Evolutionary conservation across 1,140 invertebrate genomes (phyloP).

Genomic region (Rhyzopertha dominica): DNA sequence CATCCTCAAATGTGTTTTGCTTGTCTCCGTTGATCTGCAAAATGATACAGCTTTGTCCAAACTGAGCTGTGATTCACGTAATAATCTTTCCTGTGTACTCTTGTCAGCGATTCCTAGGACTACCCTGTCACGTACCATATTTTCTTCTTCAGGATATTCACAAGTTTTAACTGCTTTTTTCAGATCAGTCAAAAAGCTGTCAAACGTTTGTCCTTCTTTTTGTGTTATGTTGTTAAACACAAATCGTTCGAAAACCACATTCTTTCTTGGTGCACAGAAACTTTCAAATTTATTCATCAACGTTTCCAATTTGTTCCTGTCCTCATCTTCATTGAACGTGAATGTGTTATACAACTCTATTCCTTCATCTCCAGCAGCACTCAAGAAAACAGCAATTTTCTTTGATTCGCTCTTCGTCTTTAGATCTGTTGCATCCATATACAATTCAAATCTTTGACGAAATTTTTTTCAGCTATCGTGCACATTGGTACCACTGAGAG

Average conservation of each 20-base stretch:
- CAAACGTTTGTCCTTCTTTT: conserved; percentile 31
- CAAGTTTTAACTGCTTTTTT: conserved; percentile 27
- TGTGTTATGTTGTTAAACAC: conserved; percentile 28
- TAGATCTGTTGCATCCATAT: conserved; percentile 6
- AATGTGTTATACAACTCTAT: conserved; percentile 17
- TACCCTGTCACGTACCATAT: conserved; percentile 29
- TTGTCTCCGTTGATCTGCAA: conserved; percentile 26
- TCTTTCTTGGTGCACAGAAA: conserved; percentile 31
- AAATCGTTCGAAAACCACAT: conserved; percentile 28
- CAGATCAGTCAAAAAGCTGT: conserved; percentile 31
- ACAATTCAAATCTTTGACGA: conserved; percentile 10
- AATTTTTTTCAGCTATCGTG: conserved; percentile 16
- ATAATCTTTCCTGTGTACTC: conserved; percentile 32
- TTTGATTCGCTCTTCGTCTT: background rate
- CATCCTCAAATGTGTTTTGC: conserved; percentile 18
- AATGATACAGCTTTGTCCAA: conserved; percentile 31
- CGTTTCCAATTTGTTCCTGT: no score
- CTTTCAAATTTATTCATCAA: conserved; percentile 23
- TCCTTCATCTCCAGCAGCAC: conserved; percentile 11
- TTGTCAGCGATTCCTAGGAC: conserved; percentile 25
- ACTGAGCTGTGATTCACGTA: conserved; percentile 31
- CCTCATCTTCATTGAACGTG: conserved; percentile 3
- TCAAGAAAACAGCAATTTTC: conserved; percentile 16
- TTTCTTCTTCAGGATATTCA: conserved; percentile 23
- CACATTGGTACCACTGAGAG: no score